These are phyloP conservation scores for Ciconia nigra DNA, from an alignment of 2,797 vertebrate species.

Conservation along the genomic window DNA sequence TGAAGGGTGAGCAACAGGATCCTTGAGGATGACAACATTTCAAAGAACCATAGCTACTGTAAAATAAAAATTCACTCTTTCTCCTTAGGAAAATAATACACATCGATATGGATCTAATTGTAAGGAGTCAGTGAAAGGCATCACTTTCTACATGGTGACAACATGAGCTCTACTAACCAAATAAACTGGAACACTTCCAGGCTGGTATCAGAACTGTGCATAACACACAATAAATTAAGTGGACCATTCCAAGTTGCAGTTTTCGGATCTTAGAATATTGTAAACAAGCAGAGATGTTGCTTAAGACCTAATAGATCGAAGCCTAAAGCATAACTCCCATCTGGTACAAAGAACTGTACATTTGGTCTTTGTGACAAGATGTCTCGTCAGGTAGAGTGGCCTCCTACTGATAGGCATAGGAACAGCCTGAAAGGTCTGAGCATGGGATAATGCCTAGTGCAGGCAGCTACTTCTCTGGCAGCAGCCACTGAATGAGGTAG, in stretches of 20 bases:
- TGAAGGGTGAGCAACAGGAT: neutral
- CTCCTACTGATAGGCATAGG: neutral
- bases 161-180: neutral
- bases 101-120: neutral
- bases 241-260: neutral
- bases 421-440: neutral
- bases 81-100: neutral
- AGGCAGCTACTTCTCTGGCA: neutral
- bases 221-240: neutral
- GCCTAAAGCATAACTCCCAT: neutral
- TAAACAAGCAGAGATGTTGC: neutral
- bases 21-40: neutral
- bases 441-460: neutral
- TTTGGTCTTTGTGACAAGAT: neutral
- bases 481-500: neutral
- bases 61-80: neutral
- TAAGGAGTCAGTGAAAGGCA: neutral
- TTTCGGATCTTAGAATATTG: neutral
- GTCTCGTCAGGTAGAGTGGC: neutral
- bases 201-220: neutral
- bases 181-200: neutral
- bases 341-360: neutral
- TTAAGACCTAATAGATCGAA: rapidly evolving
- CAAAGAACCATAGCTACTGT: neutral
- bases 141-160: neutral